These are phyloP conservation scores for Scarus forsteni DNA, from an alignment of 2,797 vertebrate species.

Conservation along the genomic window DNA sequence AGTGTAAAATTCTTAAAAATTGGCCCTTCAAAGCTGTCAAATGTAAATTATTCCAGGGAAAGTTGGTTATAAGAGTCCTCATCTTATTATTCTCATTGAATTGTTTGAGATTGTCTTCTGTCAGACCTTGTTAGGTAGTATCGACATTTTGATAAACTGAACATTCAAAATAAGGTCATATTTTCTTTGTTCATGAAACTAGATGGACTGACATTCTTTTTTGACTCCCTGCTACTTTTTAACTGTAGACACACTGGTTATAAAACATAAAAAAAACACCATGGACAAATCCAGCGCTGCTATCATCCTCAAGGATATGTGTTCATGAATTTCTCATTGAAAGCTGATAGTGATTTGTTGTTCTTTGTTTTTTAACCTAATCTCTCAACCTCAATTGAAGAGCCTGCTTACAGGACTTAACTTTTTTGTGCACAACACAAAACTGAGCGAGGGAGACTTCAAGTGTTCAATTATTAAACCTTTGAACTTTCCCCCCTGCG, in stretches of 20 bases:
- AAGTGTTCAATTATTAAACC: conserved; percentile 19
- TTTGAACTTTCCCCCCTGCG: neutral
- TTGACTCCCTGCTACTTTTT: neutral
- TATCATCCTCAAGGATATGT: conserved; percentile 12
- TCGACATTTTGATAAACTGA: no score
- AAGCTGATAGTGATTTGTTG: conserved; percentile 19
- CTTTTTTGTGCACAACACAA: conserved; percentile 1
- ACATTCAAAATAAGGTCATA: no score
- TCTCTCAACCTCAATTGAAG: conserved; percentile 6
- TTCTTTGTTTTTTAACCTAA: conserved; percentile 26
- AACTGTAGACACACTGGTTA: neutral
- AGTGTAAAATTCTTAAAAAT: no score
- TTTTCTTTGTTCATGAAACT: no score
- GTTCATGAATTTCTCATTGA: neutral
- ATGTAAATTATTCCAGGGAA: no score
- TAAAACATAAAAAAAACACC: neutral
- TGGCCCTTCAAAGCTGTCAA: no score
- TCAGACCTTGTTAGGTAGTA: no score
- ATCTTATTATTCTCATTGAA: no score
- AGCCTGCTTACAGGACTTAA: conserved; percentile 2
- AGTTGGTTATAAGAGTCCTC: no score
- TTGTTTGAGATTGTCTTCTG: no score
- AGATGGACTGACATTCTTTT: no score
- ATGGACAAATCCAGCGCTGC: neutral
- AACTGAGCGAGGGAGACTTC: conserved; percentile 23